Evolutionary conservation across 2,797 vertebrate genomes (phyloP).

Genomic region (Echiichthys vipera): DNA sequence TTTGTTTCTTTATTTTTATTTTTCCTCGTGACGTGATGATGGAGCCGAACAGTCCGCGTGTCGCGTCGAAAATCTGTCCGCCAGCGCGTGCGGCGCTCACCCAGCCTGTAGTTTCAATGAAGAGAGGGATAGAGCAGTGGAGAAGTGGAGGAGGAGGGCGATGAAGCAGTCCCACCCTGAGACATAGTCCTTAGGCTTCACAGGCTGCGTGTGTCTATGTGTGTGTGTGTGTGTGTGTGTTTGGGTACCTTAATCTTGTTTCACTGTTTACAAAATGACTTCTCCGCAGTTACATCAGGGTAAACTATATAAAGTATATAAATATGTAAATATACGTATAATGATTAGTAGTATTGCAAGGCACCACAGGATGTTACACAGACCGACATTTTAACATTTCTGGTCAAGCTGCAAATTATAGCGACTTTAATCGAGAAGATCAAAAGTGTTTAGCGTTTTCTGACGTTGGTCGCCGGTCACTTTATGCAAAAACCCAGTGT

Average conservation of each 20-base stretch:
- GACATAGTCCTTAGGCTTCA: conserved; percentile 62
- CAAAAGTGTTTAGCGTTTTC: conserved; percentile 26
- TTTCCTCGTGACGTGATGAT: conserved; percentile 58
- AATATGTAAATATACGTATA: conserved; percentile 78
- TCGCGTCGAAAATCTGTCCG: conserved; percentile 27
- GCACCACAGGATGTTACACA: conserved; percentile 55
- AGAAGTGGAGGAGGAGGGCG: conserved; percentile 25
- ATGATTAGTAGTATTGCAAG: conserved; percentile 38
- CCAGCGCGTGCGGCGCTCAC: conserved; percentile 33
- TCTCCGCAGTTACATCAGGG: conserved; percentile 80
- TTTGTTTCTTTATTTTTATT: conserved; percentile 68
- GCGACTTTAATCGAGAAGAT: conserved; percentile 18
- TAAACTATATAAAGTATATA: conserved; percentile 76
- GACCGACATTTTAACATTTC: conserved; percentile 48
- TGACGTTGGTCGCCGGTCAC: conserved; percentile 34
- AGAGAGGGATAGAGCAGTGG: conserved; percentile 65
- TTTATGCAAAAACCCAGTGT: conserved; percentile 43
- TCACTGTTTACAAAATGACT: conserved; percentile 67
- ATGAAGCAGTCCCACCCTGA: conserved; percentile 70
- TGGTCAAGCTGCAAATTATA: conserved; percentile 56
- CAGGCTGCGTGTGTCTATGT: conserved; percentile 54
- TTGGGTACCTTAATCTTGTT: conserved; percentile 47
- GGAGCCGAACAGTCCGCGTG: conserved; percentile 48
- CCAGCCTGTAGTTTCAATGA: conserved; percentile 71
- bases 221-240: conserved; percentile 34